These are phyloP conservation scores for Atrina japonica DNA, from an alignment of 2,888 invertebrate species.

Conservation along the genomic window DNA sequence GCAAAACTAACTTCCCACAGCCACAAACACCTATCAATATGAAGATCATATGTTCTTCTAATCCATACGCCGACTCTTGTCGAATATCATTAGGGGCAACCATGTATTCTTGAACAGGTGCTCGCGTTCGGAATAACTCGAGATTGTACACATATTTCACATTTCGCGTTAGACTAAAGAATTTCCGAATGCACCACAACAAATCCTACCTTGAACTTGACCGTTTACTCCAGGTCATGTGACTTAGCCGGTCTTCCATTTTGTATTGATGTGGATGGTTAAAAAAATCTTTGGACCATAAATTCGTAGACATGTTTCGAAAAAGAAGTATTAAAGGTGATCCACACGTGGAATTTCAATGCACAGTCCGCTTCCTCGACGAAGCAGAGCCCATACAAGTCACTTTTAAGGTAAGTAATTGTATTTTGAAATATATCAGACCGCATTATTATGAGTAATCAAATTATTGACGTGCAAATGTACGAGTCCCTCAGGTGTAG, in stretches of 20 bases:
- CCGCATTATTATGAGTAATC: too few relatives aligned
- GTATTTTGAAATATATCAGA: too few relatives aligned
- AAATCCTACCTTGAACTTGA: slow-evolving; percentile 54
- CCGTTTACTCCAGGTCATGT: slow-evolving; percentile 56
- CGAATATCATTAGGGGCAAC: not conserved
- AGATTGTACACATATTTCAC: not conserved
- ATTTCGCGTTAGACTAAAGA: not conserved
- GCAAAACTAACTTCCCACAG: slow-evolving; percentile 65
- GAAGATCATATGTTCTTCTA: slow-evolving; percentile 47
- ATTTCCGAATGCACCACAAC: slow-evolving; percentile 1
- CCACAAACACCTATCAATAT: slow-evolving; percentile 73
- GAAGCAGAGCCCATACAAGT: slow-evolving; percentile 78
- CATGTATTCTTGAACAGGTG: slow-evolving; percentile 13
- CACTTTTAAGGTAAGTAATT: slow-evolving; percentile 78
- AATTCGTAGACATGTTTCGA: slow-evolving; percentile 66
- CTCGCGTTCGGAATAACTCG: slow-evolving; percentile 8
- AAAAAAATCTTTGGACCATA: slow-evolving; percentile 11
- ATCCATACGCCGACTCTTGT: not conserved
- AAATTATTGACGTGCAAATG: too few relatives aligned
- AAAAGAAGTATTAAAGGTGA: slow-evolving; percentile 74
- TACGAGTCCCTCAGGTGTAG: too few relatives aligned
- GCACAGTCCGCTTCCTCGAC: slow-evolving; percentile 78
- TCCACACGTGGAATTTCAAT: slow-evolving; percentile 77
- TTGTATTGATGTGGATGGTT: slow-evolving; percentile 43
- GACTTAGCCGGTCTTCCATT: slow-evolving; percentile 54